Conservation (phyloP, 2,113 vertebrate species). For the rat (Rattus norvegicus) region GRCr8 NC_086021.1:181527001-181527500, state of each 20-base stretch:
- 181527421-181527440: not conserved
- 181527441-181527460: not conserved
- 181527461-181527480: not conserved
- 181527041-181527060: not conserved
- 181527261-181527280: not conserved
- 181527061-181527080: not conserved
- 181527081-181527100: not conserved
- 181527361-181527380: not conserved
- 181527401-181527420: not conserved
- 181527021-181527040: not conserved
- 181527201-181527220: not conserved
- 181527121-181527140: not conserved
- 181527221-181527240: not conserved
- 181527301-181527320: not conserved
- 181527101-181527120: not conserved
- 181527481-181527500: not conserved
- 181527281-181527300: not conserved
- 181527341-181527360: not conserved
- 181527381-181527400: not conserved
- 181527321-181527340: not conserved
- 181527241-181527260: not conserved
- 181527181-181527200: accelerated
- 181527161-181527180: not conserved
- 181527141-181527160: accelerated
- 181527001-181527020: not conserved